These are phyloP conservation scores for Alexandromys fortis DNA, from an alignment of 2,113 vertebrate species.

Conservation along the genomic window DNA sequence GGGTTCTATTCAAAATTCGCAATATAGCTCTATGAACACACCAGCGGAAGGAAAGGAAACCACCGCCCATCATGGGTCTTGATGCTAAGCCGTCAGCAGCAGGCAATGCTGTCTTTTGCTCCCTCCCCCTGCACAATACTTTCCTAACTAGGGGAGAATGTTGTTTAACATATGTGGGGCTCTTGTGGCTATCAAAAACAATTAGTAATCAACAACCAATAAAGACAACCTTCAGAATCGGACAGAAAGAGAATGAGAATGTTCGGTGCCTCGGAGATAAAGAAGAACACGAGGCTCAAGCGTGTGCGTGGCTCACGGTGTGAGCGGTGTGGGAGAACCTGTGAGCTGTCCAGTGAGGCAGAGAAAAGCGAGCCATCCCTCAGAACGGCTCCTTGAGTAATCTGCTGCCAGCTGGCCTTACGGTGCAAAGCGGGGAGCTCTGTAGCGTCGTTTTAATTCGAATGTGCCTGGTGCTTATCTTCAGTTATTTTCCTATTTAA, in stretches of 20 bases:
- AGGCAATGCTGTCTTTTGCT: neutral
- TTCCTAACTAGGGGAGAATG: neutral
- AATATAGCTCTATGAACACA: fast-evolving
- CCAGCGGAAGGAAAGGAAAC: neutral
- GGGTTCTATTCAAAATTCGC: fast-evolving
- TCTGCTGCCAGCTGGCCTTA: neutral
- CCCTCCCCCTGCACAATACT: neutral
- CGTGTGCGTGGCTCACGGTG: neutral
- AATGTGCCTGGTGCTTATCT: constrained; percentile 9
- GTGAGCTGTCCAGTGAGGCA: too few species aligned
- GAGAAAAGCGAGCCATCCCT: neutral
- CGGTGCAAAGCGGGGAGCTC: too few species aligned
- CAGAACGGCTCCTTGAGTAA: fast-evolving
- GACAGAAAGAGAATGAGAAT: neutral
- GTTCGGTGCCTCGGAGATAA: neutral
- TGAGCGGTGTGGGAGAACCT: neutral
- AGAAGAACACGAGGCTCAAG: neutral
- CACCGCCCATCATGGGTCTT: neutral
- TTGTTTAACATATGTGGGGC: neutral
- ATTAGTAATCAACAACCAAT: neutral
- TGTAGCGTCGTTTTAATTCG: constrained; percentile 8
- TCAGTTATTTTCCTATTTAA: constrained; percentile 58
- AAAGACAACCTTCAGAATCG: neutral
- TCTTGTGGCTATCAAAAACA: neutral
- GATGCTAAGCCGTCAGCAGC: fast-evolving